These are phyloP conservation scores for Nemapogon koenigi DNA, from an alignment of 2,888 invertebrate species.

Conservation along the genomic window DNA sequence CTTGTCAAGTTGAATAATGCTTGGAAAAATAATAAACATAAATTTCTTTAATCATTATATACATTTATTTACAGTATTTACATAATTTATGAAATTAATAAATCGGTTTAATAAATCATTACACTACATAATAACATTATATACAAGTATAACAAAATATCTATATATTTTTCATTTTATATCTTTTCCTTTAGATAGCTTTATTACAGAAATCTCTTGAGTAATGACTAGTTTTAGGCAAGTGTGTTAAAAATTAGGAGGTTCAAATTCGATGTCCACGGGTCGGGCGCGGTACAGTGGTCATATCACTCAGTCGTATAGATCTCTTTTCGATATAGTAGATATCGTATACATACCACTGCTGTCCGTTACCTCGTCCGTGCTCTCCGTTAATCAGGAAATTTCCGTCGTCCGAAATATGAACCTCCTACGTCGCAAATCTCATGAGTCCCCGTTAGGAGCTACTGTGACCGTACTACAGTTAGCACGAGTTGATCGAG, in stretches of 20 bases:
- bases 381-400: constrained; percentile 61
- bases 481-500: constrained; percentile 59
- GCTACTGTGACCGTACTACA: constrained; percentile 62
- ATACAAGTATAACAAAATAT: too few relatives aligned
- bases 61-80: too few relatives aligned
- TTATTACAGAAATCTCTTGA: neutral
- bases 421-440: constrained; percentile 43
- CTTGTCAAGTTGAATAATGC: too few relatives aligned
- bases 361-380: constrained; percentile 53
- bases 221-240: neutral
- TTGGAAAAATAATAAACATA: too few relatives aligned
- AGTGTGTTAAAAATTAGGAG: neutral
- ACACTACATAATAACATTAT: too few relatives aligned
- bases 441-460: constrained; percentile 58
- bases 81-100: too few relatives aligned
- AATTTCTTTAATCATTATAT: too few relatives aligned
- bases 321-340: constrained; percentile 43
- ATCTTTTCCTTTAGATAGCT: too few relatives aligned
- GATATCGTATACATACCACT: constrained; percentile 49
- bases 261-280: neutral
- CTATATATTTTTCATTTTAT: too few relatives aligned
- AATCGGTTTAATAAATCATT: too few relatives aligned
- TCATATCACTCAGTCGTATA: constrained; percentile 30
- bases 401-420: constrained; percentile 46
- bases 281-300: neutral